Percentiles rank a stretch among this genome's conserved stretches.
Evolutionary conservation across 2,888 invertebrate species (phyloP).

Genomic region (Tenthredo livida): DNA sequence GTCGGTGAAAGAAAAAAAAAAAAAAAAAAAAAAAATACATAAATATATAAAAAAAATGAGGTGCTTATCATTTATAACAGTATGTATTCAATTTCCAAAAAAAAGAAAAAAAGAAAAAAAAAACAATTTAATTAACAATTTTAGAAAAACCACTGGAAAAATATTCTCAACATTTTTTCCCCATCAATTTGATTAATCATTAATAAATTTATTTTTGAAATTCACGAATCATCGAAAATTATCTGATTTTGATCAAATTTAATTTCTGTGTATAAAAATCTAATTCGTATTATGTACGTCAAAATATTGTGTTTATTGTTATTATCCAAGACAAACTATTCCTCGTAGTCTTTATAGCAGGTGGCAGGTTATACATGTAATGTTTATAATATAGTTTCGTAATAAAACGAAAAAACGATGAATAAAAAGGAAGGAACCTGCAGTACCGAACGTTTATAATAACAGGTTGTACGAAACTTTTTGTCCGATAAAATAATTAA

Average conservation of each 20-base stretch:
- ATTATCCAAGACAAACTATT: background rate
- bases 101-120: no score
- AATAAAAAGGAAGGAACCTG: constrained; percentile 7
- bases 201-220: no score
- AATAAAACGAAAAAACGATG: background rate
- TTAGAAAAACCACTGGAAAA: no score
- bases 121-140: no score
- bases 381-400: constrained; percentile 1
- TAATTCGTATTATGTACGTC: background rate
- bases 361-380: background rate
- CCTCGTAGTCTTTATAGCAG: background rate
- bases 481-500: constrained; percentile 43
- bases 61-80: no score
- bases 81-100: no score
- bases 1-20: background rate
- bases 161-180: no score
- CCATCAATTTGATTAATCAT: no score
- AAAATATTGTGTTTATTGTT: background rate
- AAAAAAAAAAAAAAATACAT: no score
- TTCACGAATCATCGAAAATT: no score
- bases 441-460: constrained; percentile 1
- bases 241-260: background rate
- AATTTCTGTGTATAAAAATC: background rate
- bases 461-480: constrained; percentile 25
- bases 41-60: no score